A percentile compares a stretch with the other conserved stretches of the same genome.
Conservation (phyloP, 2,888 invertebrate genomes). For the Watsonalla cultraria region DNA sequence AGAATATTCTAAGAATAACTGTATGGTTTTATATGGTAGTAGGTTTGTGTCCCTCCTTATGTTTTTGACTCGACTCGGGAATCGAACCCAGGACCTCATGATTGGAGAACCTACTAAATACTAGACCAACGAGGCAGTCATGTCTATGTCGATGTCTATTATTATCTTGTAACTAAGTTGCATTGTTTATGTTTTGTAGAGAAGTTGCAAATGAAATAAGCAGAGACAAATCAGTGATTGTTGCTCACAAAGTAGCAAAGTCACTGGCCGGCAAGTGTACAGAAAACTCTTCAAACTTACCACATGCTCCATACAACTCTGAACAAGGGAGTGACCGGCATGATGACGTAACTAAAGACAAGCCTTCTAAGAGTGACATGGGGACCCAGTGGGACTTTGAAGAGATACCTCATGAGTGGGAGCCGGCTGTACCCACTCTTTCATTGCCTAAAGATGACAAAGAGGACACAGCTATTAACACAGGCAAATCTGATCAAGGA, state of each 20-base stretch:
- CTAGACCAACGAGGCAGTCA: no score
- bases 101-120: no score
- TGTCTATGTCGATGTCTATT: no score
- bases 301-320: constrained; percentile 10
- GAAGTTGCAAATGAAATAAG: constrained; percentile 65
- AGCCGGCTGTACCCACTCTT: constrained; percentile 45
- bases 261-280: constrained; percentile 27
- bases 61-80: no score
- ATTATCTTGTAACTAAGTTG: no score
- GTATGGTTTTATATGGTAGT: background rate
- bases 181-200: constrained; percentile 23
- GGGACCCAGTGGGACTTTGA: constrained; percentile 61
- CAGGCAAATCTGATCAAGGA: constrained; percentile 40
- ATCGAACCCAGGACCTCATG: no score
- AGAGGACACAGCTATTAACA: constrained; percentile 36
- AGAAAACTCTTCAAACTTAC: constrained; percentile 16
- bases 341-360: constrained; percentile 17
- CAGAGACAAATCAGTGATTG: constrained; percentile 50
- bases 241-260: constrained; percentile 34
- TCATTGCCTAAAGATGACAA: constrained; percentile 45
- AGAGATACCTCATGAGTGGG: constrained; percentile 48
- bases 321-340: constrained; percentile 15
- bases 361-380: constrained; percentile 43
- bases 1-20: background rate
- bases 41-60: no score